Base-by-base conservation (phyloP, 2,888 invertebrate genomes). In the Acleris cristana region DNA sequence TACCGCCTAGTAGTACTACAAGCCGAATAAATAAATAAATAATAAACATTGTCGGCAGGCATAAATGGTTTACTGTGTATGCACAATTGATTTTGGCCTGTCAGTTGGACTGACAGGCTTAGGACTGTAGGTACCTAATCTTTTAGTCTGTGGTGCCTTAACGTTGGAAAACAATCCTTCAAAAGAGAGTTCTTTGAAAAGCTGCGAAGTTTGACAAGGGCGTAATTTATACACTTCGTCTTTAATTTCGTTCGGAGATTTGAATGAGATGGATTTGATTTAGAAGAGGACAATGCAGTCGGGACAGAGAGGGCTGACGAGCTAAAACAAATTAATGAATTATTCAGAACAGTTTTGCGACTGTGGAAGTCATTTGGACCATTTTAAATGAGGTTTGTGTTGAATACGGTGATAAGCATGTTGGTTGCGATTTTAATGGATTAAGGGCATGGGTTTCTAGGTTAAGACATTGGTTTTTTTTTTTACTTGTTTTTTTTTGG, bases 161-260 rank as follows among this genome's bases (percentile, higher is more conserved):
- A 77, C 78, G 79, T 79, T 80, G 80, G 74, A 75, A 80, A 79
- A 87, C 83, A 87, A 84, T 85, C 76, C 82, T 75, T 85, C 84
- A 85, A 87, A 86, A 85, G 81, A 77, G 78, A 77, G 78, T 83
- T 84, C 84, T 83, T 86, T 85, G 79, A 88, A 85, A 80, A 76
- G 79, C 76, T 78, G 76, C 78, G 81, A 86, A 89, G 84, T 89
- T 89, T 82, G 79, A 76, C 80, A 83, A 83, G 84, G 82, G 79
- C 80, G 83, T 89, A 90, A 90, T 90, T 90, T 89, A 90, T 89
- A 87, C 89, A 86, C 83, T 83, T 80, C 83, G 80, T 80, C 82
- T 87, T 87, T 87, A 88, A 89, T 88, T 89, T 84, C 76, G 82
- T 84, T 80, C 80, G 73, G 71, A 72, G 74, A 72, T 70, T 72